A percentile compares a stretch with the other conserved stretches of the same genome.
Conservation (phyloP, 2,888 invertebrate genomes). For the Philonicus albiceps region DNA sequence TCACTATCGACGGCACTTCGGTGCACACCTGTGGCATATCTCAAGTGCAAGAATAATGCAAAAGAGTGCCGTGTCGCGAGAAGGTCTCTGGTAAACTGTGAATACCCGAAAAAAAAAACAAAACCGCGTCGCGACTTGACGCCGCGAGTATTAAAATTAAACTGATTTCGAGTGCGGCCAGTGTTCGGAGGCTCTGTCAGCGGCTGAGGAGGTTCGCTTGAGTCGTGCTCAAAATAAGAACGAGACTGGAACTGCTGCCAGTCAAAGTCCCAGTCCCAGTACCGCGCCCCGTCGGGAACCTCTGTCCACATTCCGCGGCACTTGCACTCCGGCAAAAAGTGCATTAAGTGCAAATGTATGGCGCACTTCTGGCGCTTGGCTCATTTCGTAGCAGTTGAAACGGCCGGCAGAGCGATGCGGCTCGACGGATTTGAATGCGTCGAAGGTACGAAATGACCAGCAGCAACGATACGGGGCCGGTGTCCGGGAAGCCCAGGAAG, state of each 20-base stretch:
- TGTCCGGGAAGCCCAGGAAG: neutral
- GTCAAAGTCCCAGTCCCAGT: neutral
- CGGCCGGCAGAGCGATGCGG: neutral
- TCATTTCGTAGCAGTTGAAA: neutral
- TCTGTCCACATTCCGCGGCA: slow-evolving; percentile 16
- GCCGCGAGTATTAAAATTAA: slow-evolving; percentile 20
- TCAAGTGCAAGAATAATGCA: neutral
- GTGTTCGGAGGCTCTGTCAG: neutral
- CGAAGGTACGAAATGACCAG: neutral
- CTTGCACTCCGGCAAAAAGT: neutral
- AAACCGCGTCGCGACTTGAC: neutral
- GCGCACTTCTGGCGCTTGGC: neutral
- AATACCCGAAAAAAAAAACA: neutral
- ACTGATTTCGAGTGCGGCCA: slow-evolving; percentile 23
- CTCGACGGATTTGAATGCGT: neutral
- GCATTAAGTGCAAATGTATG: slow-evolving; percentile 4
- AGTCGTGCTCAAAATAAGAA: slow-evolving; percentile 25
- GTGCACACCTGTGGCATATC: neutral
- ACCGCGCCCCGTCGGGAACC: neutral
- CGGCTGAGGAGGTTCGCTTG: neutral
- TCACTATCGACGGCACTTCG: slow-evolving; percentile 11
- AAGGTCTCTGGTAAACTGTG: neutral
- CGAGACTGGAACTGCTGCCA: slow-evolving; percentile 6
- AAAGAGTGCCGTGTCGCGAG: neutral
- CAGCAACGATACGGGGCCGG: neutral